These are phyloP conservation scores for Marasmarcha lunaedactyla DNA, from an alignment of 2,888 invertebrate species.

Conservation along the genomic window DNA sequence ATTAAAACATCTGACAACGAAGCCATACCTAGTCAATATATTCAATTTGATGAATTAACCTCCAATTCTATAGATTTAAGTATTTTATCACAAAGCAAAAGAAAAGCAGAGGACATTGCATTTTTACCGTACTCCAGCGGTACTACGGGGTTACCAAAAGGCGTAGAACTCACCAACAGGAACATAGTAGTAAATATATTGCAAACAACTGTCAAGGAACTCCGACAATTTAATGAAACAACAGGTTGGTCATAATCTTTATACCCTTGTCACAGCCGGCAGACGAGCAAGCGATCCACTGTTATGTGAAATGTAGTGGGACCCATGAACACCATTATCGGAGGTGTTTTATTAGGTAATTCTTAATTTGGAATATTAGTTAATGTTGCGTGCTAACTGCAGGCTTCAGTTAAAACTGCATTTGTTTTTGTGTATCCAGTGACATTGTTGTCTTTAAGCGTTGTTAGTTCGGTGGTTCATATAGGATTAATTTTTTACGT, in stretches of 20 bases:
- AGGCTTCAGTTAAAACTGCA: too few relatives aligned
- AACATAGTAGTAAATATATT: constrained; percentile 60
- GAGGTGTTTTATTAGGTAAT: too few relatives aligned
- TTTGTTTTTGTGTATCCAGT: too few relatives aligned
- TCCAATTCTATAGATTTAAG: constrained; percentile 56
- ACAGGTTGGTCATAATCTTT: constrained; percentile 45
- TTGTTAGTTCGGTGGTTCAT: too few relatives aligned
- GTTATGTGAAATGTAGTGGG: too few relatives aligned
- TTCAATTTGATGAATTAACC: constrained; percentile 71
- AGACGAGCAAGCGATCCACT: too few relatives aligned
- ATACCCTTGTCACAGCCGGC: too few relatives aligned
- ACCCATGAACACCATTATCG: too few relatives aligned
- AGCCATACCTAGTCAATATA: constrained; percentile 55
- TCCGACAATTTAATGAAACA: constrained; percentile 30
- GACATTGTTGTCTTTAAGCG: too few relatives aligned
- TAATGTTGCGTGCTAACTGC: too few relatives aligned
- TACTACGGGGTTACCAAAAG: constrained; percentile 85
- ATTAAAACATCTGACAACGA: constrained; percentile 18
- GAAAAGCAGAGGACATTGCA: constrained; percentile 64
- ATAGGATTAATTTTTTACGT: too few relatives aligned
- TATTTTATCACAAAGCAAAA: constrained; percentile 41
- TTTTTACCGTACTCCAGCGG: constrained; percentile 86
- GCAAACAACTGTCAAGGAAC: constrained; percentile 29
- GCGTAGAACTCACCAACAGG: constrained; percentile 74
- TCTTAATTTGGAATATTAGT: too few relatives aligned